Evolutionary conservation across 2,797 vertebrate genomes (phyloP).

Genomic region (Gallinago nigripennis): DNA sequence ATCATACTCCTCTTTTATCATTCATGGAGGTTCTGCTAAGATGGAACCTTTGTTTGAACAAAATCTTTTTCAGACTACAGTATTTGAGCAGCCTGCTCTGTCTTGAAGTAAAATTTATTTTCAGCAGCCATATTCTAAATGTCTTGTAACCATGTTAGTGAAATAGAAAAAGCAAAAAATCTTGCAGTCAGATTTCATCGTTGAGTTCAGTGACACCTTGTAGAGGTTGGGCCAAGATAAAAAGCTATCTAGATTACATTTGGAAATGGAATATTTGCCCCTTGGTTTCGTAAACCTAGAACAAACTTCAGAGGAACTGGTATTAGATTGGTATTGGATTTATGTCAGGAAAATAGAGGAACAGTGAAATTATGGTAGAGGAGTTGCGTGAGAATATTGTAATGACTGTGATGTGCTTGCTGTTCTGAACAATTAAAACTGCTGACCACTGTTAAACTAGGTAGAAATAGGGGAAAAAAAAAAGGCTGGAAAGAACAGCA

Average conservation of each 20-base stretch:
- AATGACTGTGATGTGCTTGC: neutral
- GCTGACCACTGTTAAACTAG: neutral
- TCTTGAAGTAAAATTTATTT: constrained; percentile 48
- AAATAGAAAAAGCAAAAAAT: constrained; percentile 30
- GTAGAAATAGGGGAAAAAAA: neutral
- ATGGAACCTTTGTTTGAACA: constrained; percentile 17
- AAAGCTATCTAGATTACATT: neutral
- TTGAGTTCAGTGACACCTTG: neutral
- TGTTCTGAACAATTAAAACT: neutral
- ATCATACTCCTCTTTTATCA: constrained; percentile 46
- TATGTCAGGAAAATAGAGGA: neutral
- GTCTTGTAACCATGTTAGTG: neutral
- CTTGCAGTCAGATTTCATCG: neutral
- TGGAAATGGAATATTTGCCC: neutral
- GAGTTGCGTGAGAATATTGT: neutral
- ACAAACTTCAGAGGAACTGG: neutral
- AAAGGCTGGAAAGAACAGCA: neutral
- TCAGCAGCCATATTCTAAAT: constrained; percentile 27
- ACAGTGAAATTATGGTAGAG: neutral
- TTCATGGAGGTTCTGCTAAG: constrained; percentile 41
- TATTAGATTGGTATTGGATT: neutral
- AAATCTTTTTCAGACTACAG: constrained; percentile 16
- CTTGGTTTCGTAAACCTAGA: neutral
- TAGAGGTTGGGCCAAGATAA: neutral
- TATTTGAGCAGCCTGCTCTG: constrained; percentile 5